Base-by-base conservation (phyloP, 1,140 invertebrate genomes). In the Asobara japonica region DNA sequence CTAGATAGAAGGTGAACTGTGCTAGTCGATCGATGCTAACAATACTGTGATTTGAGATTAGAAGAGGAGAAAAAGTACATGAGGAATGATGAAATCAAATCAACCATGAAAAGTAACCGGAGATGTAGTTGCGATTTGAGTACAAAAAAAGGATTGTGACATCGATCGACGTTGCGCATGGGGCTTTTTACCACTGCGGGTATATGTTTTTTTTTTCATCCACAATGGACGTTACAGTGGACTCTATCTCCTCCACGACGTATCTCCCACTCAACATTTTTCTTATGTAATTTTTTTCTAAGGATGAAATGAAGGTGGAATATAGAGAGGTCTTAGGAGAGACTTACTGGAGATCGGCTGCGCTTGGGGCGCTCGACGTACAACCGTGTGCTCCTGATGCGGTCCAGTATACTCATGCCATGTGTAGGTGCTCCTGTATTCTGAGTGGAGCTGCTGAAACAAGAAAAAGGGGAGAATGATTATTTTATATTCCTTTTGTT, bases 351-450 rank as follows among this genome's bases (percentile, higher is more conserved):
- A 89, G 83, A 84, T 89, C 87, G 86, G 89, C 82, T 86, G 88
- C 78, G 86, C 88, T 84, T 88, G 90, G 81, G 86, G 89, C 88
- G 88, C 88, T 80, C 82, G 92, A 90, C 85, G 92, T 88, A 86
- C 91, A 89, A 84, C 91, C 86, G 80, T 89, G 81, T 80, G 89
- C 85, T 90, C 89, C 74, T 89, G 89, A 71, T 90, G 86, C 56
- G 90, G 89, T 61, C 92, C 92, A 71, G 93, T 94, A 89, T 94
- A 95, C 86, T 95, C 94, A 91, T 96, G 94, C 95, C 95, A 96
- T 91, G 93, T 91, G 90, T 95, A 96, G 77, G 94, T 96, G 91
- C 94, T 96, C 89, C 94, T 90, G 88, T 96, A 96, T 87, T 96
- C 94, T 80, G 94, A 95, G 89, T 96, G 94, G 89, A 95, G 91